A percentile compares a stretch with the other conserved stretches of the same genome.
Conservation (phyloP, 2,888 invertebrate species). For the Erebia palarica region DNA sequence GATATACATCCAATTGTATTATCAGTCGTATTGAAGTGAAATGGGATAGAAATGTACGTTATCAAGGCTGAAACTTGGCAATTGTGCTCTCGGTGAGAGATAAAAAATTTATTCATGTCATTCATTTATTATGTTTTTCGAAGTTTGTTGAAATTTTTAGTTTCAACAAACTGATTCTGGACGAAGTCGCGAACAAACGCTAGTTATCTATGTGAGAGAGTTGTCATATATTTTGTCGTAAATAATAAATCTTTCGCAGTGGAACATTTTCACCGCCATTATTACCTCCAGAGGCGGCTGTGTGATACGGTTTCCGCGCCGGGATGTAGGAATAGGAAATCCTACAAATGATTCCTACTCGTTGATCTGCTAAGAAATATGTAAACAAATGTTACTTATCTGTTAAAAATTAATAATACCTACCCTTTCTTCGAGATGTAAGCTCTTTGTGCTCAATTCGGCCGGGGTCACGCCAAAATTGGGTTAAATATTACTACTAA, state of each 20-base stretch:
- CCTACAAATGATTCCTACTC: background rate
- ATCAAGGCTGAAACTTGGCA: constrained; percentile 5
- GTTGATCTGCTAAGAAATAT: background rate
- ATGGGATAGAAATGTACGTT: constrained; percentile 30
- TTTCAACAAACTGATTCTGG: too few species aligned
- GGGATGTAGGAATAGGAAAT: constrained; percentile 3
- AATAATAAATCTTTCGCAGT: constrained; percentile 34
- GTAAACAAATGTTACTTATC: background rate
- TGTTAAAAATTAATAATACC: too few species aligned
- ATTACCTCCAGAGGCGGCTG: background rate
- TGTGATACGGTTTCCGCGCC: background rate
- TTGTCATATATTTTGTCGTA: constrained; percentile 30
- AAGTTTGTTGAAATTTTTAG: too few species aligned
- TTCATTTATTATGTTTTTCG: too few species aligned
- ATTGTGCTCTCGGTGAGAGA: too few species aligned
- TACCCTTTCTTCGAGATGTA: too few species aligned
- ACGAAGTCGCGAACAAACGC: too few species aligned
- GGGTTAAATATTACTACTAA: too few species aligned
- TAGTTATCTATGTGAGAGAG: background rate
- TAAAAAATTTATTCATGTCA: too few species aligned
- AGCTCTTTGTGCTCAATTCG: too few species aligned
- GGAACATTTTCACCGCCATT: constrained; percentile 27
- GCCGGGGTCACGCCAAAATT: too few species aligned
- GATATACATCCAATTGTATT: constrained; percentile 70
- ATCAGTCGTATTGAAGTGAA: constrained; percentile 60